These are phyloP conservation scores for Irena cyanogastra DNA, from an alignment of 2,113 vertebrate species.

Conservation along the genomic window DNA sequence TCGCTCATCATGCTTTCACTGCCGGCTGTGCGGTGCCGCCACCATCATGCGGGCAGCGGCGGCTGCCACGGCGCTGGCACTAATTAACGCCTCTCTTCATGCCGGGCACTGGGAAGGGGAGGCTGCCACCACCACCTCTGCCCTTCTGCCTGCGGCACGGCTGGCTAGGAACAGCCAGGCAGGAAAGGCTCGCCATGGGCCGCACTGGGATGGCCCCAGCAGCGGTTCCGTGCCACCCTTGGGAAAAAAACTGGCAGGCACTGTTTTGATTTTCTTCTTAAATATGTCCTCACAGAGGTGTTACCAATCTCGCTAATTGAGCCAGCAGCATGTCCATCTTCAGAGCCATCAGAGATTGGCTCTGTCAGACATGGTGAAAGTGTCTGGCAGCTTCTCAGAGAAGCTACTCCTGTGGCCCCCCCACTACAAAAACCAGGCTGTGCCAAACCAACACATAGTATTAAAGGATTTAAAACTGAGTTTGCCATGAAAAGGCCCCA, in stretches of 20 bases:
- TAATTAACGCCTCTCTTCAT: fast-evolving
- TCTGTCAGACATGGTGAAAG: neutral
- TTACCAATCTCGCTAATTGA: neutral
- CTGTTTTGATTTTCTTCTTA: neutral
- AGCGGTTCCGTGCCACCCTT: too few species aligned
- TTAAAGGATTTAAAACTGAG: neutral
- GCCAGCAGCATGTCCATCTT: neutral
- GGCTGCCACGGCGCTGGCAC: too few species aligned
- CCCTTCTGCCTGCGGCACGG: too few species aligned
- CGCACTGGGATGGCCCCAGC: neutral
- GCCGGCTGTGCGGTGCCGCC: fast-evolving
- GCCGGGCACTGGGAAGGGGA: neutral
- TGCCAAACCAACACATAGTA: neutral
- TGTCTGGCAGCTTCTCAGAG: neutral
- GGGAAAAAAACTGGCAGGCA: neutral
- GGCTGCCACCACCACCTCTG: neutral
- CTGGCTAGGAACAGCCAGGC: neutral
- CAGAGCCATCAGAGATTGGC: neutral
- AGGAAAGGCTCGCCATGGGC: neutral
- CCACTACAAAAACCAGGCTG: neutral
- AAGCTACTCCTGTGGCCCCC: neutral
- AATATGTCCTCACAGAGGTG: neutral
- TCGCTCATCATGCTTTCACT: fast-evolving
- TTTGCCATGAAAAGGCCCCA: neutral
- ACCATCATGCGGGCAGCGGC: fast-evolving